phyloP scores from a whole-genome alignment of 2,888 invertebrate species.

The Cheilosia impressa region DNA sequence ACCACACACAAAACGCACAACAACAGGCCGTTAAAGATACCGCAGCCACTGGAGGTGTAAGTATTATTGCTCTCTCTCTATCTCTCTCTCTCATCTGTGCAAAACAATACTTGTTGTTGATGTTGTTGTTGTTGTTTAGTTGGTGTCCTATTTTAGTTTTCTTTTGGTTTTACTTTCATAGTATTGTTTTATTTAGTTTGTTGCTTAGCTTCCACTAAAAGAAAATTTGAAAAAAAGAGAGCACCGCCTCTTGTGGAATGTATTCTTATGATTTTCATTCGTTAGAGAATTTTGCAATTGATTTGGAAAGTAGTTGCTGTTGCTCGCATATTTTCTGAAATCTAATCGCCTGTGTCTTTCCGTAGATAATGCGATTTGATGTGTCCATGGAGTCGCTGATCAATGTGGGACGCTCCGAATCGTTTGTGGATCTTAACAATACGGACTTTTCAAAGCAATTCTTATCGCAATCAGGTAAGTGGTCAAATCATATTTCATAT shows the following conservation, averaged over 20 bases:
- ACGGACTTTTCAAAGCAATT: constrained; percentile 84
- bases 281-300: constrained; percentile 54
- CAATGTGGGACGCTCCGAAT: constrained; percentile 91
- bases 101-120: constrained; percentile 59
- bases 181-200: constrained; percentile 30
- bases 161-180: constrained; percentile 25
- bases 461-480: constrained; percentile 80
- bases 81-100: constrained; percentile 61
- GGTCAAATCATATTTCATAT: background rate
- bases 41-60: constrained; percentile 88
- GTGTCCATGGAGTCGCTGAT: constrained; percentile 90
- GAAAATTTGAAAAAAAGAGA: constrained; percentile 16
- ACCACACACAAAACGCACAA: constrained; percentile 62
- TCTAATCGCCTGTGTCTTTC: constrained; percentile 6
- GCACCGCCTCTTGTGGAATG: constrained; percentile 63
- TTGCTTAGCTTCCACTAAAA: constrained; percentile 53
- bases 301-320: constrained; percentile 64
- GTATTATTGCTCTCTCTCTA: constrained; percentile 80
- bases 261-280: constrained; percentile 56
- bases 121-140: constrained; percentile 54
- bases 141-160: constrained; percentile 50
- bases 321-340: background rate
- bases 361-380: constrained; percentile 91
- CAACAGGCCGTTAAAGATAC: constrained; percentile 89
- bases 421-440: constrained; percentile 92